Conservation (phyloP, 2,113 vertebrate genomes). For the Garra rufa region DNA sequence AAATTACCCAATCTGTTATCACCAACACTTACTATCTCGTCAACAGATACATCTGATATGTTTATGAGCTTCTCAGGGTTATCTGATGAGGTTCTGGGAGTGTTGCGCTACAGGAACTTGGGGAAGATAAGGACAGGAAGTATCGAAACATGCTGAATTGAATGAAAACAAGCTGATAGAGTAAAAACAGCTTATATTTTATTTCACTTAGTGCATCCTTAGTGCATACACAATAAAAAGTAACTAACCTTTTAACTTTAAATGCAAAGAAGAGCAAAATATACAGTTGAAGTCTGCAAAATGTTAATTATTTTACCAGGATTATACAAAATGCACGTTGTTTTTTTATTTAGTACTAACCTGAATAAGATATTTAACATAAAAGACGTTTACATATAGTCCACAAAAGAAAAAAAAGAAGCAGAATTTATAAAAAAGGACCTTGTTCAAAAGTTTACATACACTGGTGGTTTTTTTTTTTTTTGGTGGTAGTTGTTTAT, state of each 20-base stretch:
- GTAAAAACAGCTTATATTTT: neutral
- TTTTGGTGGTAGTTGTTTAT: too few relatives aligned
- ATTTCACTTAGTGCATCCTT: too few relatives aligned
- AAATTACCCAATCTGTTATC: neutral
- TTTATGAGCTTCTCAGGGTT: neutral
- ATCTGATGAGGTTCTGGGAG: slow-evolving; percentile 7
- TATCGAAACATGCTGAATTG: neutral
- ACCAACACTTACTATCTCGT: neutral
- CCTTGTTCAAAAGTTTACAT: too few relatives aligned
- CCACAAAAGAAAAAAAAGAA: too few relatives aligned
- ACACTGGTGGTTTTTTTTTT: too few relatives aligned
- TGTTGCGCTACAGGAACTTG: neutral
- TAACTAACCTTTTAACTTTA: neutral
- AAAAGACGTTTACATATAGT: too few relatives aligned
- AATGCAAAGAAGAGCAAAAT: neutral
- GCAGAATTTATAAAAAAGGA: too few relatives aligned
- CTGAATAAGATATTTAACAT: too few relatives aligned
- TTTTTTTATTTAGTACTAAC: too few relatives aligned
- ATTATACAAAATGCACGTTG: too few relatives aligned
- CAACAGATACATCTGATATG: neutral
- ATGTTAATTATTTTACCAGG: neutral
- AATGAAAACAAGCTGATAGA: neutral
- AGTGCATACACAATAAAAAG: neutral
- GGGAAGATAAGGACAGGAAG: slow-evolving; percentile 22
- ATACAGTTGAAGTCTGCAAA: neutral